Base-by-base conservation (phyloP, 2,888 invertebrate genomes). In the Orthosia cruda region DNA sequence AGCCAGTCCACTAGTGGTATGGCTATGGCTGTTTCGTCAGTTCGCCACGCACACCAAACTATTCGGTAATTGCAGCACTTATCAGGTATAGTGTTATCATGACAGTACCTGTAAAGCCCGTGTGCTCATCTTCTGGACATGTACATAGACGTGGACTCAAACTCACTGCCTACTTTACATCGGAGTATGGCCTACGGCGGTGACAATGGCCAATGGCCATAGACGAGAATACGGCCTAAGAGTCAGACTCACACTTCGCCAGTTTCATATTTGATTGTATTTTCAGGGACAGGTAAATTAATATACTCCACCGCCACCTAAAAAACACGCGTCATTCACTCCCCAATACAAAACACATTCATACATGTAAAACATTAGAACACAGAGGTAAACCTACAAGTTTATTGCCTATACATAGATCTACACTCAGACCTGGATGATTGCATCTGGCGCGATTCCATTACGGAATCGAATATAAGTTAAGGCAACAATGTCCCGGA, bases 401-500 rank as follows among this genome's bases (percentile, higher is more conserved):
- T 75, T 80, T 84, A 86, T 86, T 75, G 76, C 62, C 71, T 74
- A 82, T 84, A 76, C 76, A 82, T 78, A 78, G 78, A 78, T 86
- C 74, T 63, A 61, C 72, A 74, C 70, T 67, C 70, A 62, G 72
- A 75, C 84, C 75, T 78, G 57, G 54, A 74, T 76, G 84, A 82
- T 86, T 86, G 84, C 65, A 74, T 86, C 81, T 77, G 77, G 84
- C 72, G 70, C 84, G 90, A 92, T 91, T 92, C 91, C 87, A 92
- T 91, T 91, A 91, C 87, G 85, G 84, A 91, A 92, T 92, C 90
- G 91, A 91, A 91, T 92, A 92, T 91, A 92, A 93, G 91, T 93
- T 93, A 89, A 85, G 86, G 86, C 87, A 89, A 90, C 89, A 88
- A 88, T 88, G 89, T 89, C 80, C 77, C 77, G 58, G 67, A 76